Base-by-base conservation (phyloP, 2,113 vertebrate genomes). In the Malurus melanocephalus region DNA sequence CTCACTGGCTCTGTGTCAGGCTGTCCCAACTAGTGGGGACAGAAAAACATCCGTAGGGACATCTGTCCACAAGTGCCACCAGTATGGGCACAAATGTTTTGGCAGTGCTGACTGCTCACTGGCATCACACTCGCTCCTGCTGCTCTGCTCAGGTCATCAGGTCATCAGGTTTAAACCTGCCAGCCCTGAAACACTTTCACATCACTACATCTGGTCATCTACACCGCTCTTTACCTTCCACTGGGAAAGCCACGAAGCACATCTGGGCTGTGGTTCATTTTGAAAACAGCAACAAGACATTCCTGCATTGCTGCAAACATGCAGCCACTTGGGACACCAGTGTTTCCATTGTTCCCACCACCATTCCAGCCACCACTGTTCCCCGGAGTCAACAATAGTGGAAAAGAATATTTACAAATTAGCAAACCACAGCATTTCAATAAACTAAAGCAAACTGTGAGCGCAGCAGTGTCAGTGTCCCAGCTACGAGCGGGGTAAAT, bases 381-480 rank as follows among this genome's bases (percentile, higher is more conserved):
- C 43, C 53, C 76, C 49, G 13, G 17, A 75, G 40, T 49, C 53
- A 46, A 62, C 22, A 48, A 67, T 0, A 30, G 21, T 0, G 57
- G 52, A 53, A 65, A 30, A 68, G 43, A 48, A 26, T 3, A 32
- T 6, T 38, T 32, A 26, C 33, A 55, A 33, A 82, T 23, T 40
- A 76, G 45, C 84, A 88, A 38, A 55, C n/a, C 10, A 7, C 40
- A 43, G n/a, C 18, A 27, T 40, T 73, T 65, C 55, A 52, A 24
- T 35, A 32, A 56, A 38, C 4, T 46, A 42, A 60, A 76, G 53
- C 53, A 60, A 55, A 38, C 8, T 7, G 11, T 14, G 65, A 28
- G 26, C 0, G 0, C n/a, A 32, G 72, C 4, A 2, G 45, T 8
- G 53, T 12, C 51, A 35, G 28, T 10, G 40, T 51, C 73, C 46